These are phyloP conservation scores for Poeciliopsis paucimaculata DNA, from an alignment of 2,797 vertebrate genomes.

Conservation along the genomic window DNA sequence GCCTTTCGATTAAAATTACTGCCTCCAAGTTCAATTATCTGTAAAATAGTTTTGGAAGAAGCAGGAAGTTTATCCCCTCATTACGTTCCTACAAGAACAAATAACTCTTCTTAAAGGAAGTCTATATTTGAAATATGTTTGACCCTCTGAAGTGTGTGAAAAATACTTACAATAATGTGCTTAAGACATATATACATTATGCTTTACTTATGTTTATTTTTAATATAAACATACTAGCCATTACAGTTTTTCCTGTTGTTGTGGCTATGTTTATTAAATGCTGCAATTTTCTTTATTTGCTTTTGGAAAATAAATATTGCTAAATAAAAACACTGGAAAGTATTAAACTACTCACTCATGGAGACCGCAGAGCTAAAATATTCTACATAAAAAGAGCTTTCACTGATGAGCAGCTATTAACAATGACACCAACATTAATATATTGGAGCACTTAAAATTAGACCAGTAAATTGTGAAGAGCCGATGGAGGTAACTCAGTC, in stretches of 20 bases:
- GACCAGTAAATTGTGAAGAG: background rate
- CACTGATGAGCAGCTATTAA: background rate
- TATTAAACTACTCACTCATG: no score
- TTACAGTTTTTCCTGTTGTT: no score
- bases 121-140: background rate
- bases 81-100: background rate
- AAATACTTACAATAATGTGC: no score
- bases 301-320: no score
- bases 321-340: no score
- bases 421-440: background rate
- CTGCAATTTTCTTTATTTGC: no score
- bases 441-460: background rate
- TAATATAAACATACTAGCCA: no score
- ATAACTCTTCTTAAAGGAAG: background rate
- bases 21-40: background rate
- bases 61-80: background rate
- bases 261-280: no score
- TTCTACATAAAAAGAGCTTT: background rate
- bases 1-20: slow-evolving; percentile 5
- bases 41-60: background rate
- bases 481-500: background rate
- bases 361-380: no score
- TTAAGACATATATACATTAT: no score
- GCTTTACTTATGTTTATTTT: no score
- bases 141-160: no score